A percentile compares a stretch with the other conserved stretches of the same genome.
phyloP scores from a whole-genome alignment of 2,888 invertebrate genomes.

The Pecten maximus region DNA sequence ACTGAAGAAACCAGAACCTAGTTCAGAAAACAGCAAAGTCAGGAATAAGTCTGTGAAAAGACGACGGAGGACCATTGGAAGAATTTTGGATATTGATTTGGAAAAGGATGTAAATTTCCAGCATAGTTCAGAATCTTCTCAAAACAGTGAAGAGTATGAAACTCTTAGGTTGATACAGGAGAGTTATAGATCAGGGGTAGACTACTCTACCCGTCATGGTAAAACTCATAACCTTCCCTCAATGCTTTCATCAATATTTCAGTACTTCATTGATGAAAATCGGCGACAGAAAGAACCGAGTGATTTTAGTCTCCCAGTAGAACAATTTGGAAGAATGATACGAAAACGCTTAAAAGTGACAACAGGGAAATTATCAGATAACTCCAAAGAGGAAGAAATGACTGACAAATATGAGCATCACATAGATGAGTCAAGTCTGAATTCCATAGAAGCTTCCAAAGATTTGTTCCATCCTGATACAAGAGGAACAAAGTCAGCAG shows the following conservation, averaged over 20 bases:
- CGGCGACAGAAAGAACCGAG: conserved; percentile 58
- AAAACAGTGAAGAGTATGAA: conserved; percentile 48
- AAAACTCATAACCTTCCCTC: conserved; percentile 48
- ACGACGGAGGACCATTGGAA: background rate
- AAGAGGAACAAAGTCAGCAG: background rate
- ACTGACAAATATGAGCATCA: background rate
- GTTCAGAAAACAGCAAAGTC: background rate
- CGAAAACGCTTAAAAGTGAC: background rate
- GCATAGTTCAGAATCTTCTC: background rate
- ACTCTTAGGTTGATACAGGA: conserved; percentile 54
- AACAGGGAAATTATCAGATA: background rate
- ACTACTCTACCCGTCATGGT: conserved; percentile 39
- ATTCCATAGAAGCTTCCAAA: background rate
- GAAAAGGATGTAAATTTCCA: background rate
- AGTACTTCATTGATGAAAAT: conserved; percentile 72
- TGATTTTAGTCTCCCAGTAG: conserved; percentile 64
- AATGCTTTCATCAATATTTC: conserved; percentile 71
- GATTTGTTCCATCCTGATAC: background rate
- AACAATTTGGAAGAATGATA: conserved; percentile 45
- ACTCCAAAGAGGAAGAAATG: background rate
- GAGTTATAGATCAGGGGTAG: conserved; percentile 44
- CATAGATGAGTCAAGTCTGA: background rate
- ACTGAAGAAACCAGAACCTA: background rate
- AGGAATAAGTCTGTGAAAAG: background rate
- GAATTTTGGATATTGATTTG: background rate